Base-by-base conservation (phyloP, 2,113 vertebrate genomes). In the Prunella fulvescens region DNA sequence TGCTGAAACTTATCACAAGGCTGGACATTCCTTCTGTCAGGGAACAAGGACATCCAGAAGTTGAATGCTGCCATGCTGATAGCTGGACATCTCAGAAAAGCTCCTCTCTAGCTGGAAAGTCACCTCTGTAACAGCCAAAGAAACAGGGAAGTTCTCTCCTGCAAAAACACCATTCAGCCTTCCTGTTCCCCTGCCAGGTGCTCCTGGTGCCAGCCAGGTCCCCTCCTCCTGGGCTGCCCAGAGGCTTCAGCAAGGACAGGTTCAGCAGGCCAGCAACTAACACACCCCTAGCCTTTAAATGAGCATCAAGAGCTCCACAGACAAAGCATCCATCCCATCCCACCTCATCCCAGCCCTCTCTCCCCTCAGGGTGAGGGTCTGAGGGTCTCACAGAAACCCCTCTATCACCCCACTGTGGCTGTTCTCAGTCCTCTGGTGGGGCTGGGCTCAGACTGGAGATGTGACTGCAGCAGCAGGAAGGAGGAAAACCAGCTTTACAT, bases 231-330 rank as follows among this genome's bases (percentile, higher is more conserved):
- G 26, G 22, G 40, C 42, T 74, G 77, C 35, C 19, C 8, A 6
- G 40, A 71, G 35, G 31, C 33, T 48, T 56, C 66, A 54, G 58
- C 26, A 53, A 58, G 37, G 33, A 48, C 11, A n/a, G 47, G 10
- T 10, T 35, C n/a, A 47, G 62, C 45, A 60, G 45, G 12, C 23
- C 39, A 42, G 42, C 85, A 74, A 39, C 19, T 60, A 91, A n/a
- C 19, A 19, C 2, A 0, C 1, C 19, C 44, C 28, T 37, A 22
- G 65, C n/a, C 66, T 42, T 14, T 14, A 53, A 48, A 58, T 0
- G 0, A 71, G n/a, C 0, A 0, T 18, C 45, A 28, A 53, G 56
- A 94, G n/a, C 40, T 81, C 25, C 44, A 57, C 6, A 73, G 44
- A 12, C 48, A 67, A 58, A 76, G 53, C 45, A 58, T 8, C 25